Evolutionary conservation across 53 echinoderm and acorn worm species (phyloP).

Genomic region (Pentamera pediparva): DNA sequence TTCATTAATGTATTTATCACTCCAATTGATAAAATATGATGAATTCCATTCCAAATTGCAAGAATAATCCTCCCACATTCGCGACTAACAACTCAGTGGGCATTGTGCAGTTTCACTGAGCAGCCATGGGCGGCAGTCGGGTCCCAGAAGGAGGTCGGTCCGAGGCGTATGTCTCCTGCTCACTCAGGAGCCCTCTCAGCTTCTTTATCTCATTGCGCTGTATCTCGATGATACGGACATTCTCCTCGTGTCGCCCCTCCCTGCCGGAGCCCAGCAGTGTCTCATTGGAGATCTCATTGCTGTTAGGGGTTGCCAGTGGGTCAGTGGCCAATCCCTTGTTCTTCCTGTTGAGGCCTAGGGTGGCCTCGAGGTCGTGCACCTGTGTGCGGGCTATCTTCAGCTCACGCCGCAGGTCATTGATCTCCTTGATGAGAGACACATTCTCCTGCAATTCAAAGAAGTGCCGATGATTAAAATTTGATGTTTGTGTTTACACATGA

Average conservation of each 20-base stretch:
- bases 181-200: constrained; percentile 63
- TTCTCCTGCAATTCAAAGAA: constrained; percentile 63
- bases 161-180: constrained; percentile 55
- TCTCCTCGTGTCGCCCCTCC: constrained; percentile 85
- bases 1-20: no score
- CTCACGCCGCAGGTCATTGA: constrained; percentile 92
- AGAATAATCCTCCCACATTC: background rate
- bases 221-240: constrained; percentile 92
- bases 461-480: background rate
- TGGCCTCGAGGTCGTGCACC: constrained; percentile 93
- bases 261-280: constrained; percentile 53
- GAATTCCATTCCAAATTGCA: no score
- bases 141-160: constrained; percentile 94
- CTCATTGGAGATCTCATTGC: constrained; percentile 28
- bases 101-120: constrained; percentile 40
- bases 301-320: constrained; percentile 16
- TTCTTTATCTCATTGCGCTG: constrained; percentile 77
- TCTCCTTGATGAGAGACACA: constrained; percentile 96
- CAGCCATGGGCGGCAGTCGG: constrained; percentile 81
- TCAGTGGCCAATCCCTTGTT: constrained; percentile 56
- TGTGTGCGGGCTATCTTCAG: constrained; percentile 96
- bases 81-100: background rate
- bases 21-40: no score
- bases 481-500: no score
- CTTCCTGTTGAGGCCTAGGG: constrained; percentile 95